These are phyloP conservation scores for Silurus asotus DNA, from an alignment of 2,113 vertebrate species.

Conservation along the genomic window DNA sequence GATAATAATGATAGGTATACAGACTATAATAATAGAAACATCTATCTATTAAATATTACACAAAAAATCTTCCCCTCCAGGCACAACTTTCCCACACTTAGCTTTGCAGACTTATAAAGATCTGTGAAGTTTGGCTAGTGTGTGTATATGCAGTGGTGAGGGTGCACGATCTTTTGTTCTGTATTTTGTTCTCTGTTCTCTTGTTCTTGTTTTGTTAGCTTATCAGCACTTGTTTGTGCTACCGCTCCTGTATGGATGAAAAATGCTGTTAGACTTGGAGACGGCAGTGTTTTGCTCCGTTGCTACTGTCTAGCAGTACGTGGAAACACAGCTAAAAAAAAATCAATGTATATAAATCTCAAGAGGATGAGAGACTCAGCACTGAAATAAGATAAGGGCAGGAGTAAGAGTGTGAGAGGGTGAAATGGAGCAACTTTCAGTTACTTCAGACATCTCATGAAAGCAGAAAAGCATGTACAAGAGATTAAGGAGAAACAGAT, in stretches of 20 bases:
- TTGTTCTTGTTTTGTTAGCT: neutral
- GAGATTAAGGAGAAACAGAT: constrained; percentile 18
- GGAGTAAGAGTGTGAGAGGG: neutral
- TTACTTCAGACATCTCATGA: constrained; percentile 26
- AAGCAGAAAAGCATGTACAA: constrained; percentile 21
- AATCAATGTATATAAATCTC: constrained; percentile 21
- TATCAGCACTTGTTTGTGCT: constrained; percentile 30
- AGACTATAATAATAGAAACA: constrained; percentile 3
- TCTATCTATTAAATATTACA: neutral
- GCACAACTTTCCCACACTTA: constrained; percentile 36
- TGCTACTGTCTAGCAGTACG: constrained; percentile 2
- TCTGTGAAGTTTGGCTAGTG: constrained; percentile 18
- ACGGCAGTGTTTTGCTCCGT: constrained; percentile 9
- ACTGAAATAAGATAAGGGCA: neutral
- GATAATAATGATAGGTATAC: neutral
- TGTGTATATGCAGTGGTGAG: neutral
- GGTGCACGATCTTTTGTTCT: neutral
- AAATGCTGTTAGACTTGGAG: constrained; percentile 32
- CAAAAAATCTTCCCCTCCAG: neutral
- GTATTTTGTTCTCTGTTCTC: constrained; percentile 16
- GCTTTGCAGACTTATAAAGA: neutral
- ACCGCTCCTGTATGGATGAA: constrained; percentile 4
- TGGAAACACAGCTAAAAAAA: neutral
- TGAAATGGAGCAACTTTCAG: constrained; percentile 3
- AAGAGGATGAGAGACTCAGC: neutral